Conservation (phyloP, 2,797 vertebrate species). For the Cyclopterus lumpus region DNA sequence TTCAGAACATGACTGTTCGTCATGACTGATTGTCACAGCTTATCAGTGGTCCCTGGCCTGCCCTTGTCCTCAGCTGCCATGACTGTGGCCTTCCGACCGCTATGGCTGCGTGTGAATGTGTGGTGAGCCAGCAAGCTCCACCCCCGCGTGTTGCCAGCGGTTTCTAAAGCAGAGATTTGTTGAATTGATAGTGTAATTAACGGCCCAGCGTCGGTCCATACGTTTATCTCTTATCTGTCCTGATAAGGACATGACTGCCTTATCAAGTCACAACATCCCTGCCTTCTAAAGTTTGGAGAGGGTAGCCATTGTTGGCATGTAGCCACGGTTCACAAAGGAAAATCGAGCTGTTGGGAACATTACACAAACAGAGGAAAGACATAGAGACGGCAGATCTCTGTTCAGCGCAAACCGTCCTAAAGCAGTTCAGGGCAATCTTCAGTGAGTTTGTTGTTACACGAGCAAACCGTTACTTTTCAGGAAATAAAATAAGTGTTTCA, state of each 20-base stretch:
- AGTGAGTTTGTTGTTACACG: not conserved
- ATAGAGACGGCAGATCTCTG: not conserved
- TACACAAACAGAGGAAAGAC: constrained; percentile 33
- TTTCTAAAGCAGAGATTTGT: constrained; percentile 62
- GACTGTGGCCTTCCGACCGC: constrained; percentile 23
- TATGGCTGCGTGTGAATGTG: not conserved
- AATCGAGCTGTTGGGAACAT: constrained; percentile 55
- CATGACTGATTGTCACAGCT: constrained; percentile 37
- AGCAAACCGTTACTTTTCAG: not conserved
- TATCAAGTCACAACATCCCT: constrained; percentile 72
- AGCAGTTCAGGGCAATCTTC: not conserved
- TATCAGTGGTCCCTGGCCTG: constrained; percentile 40
- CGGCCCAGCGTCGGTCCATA: constrained; percentile 59
- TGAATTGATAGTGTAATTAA: constrained; percentile 77
- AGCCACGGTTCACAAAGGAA: constrained; percentile 23
- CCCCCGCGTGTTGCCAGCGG: constrained; percentile 17
- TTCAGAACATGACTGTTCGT: constrained; percentile 1
- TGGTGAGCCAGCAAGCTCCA: not conserved
- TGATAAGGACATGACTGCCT: constrained; percentile 73
- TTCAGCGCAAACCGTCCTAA: not conserved
- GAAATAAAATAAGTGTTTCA: no score
- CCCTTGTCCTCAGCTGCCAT: constrained; percentile 44
- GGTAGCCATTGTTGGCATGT: constrained; percentile 53
- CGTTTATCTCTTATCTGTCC: constrained; percentile 69
- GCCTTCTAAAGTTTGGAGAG: constrained; percentile 53